phyloP scores from a whole-genome alignment of 2,888 invertebrate genomes.

The Stratiomys singularior region DNA sequence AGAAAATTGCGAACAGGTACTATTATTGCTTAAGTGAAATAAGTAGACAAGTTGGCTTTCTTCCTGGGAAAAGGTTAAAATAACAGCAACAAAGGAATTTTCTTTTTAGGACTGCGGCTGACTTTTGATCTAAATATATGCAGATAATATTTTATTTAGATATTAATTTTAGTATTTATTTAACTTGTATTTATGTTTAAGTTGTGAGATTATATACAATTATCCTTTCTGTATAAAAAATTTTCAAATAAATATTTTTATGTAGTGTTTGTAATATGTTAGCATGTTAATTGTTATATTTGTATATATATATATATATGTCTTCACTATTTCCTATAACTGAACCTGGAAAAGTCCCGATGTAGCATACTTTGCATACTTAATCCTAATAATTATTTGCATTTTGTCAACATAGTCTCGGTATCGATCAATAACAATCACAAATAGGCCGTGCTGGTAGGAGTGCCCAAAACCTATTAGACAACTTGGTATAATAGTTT shows the following conservation, averaged over 20 bases:
- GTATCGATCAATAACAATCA: too few relatives aligned
- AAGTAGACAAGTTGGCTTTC: not conserved
- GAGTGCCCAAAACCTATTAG: too few relatives aligned
- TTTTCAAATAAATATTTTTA: not conserved
- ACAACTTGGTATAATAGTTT: too few relatives aligned
- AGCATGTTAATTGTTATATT: too few relatives aligned
- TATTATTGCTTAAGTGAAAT: not conserved
- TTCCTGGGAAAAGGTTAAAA: not conserved
- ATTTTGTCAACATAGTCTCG: too few relatives aligned
- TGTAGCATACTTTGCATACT: too few relatives aligned
- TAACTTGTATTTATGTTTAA: not conserved
- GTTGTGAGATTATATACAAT: constrained; percentile 25
- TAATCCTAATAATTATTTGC: too few relatives aligned
- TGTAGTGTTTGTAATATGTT: not conserved
- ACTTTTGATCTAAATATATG: constrained; percentile 34
- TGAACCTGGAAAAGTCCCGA: too few relatives aligned
- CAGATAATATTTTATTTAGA: constrained; percentile 1
- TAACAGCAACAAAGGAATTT: constrained; percentile 20
- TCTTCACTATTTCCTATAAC: too few relatives aligned
- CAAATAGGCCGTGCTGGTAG: too few relatives aligned
- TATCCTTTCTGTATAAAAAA: constrained; percentile 32
- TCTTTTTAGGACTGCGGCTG: constrained; percentile 43
- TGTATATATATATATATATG: too few relatives aligned
- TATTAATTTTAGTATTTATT: constrained; percentile 32
- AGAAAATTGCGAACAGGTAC: not conserved